Evolutionary conservation across 2,797 vertebrate species (phyloP).

Genomic region (Neosalanx taihuensis): DNA sequence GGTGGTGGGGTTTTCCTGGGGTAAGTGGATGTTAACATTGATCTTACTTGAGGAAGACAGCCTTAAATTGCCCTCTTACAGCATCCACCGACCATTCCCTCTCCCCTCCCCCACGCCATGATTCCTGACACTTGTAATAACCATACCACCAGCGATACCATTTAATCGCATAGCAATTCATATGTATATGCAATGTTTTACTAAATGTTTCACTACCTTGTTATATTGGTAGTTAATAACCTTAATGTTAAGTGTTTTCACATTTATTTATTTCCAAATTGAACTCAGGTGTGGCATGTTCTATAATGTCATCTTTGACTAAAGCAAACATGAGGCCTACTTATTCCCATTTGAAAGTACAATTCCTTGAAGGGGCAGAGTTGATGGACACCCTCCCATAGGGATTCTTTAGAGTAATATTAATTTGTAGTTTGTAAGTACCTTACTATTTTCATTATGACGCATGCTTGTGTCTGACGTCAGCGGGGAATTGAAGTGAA

Average conservation of each 20-base stretch:
- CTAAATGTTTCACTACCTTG: no score
- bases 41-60: no score
- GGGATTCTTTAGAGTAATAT: constrained; percentile 59
- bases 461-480: constrained; percentile 33
- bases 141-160: no score
- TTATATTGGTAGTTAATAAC: no score
- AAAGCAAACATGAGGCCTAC: constrained; percentile 47
- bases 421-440: constrained; percentile 65
- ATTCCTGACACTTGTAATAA: neutral
- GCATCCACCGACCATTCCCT: neutral
- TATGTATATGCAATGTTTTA: no score
- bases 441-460: constrained; percentile 61
- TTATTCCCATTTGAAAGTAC: constrained; percentile 47
- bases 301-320: constrained; percentile 49
- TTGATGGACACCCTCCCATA: constrained; percentile 63
- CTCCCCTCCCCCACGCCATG: neutral
- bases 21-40: no score
- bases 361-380: constrained; percentile 46
- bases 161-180: no score
- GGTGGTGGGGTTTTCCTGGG: no score
- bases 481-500: constrained; percentile 50
- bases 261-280: no score
- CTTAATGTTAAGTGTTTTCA: no score
- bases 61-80: neutral
- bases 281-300: constrained; percentile 17